Conservation (phyloP, 2,888 invertebrate species). For the Oligia strigilis region DNA sequence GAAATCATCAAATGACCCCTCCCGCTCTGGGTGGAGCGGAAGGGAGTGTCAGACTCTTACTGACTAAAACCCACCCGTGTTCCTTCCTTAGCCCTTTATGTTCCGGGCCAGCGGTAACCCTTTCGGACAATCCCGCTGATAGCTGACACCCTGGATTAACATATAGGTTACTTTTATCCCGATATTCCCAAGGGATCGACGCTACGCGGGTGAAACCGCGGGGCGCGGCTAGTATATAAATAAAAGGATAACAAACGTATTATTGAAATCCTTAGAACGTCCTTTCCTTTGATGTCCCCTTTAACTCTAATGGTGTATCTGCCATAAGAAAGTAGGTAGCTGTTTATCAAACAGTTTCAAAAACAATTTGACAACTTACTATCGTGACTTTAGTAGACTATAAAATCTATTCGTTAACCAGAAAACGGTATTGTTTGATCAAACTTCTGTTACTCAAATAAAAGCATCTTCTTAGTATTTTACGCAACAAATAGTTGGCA, state of each 20-base stretch:
- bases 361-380: slow-evolving; percentile 18
- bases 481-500: slow-evolving; percentile 43
- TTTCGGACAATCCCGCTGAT: too few species aligned
- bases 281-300: not conserved
- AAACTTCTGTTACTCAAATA: slow-evolving; percentile 37
- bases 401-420: slow-evolving; percentile 10
- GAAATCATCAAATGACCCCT: too few species aligned
- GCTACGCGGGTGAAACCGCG: too few species aligned
- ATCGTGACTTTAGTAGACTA: not conserved
- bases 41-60: too few species aligned
- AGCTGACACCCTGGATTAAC: too few species aligned
- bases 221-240: not conserved
- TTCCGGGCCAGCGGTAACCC: too few species aligned
- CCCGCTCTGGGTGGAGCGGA: too few species aligned
- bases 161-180: too few species aligned
- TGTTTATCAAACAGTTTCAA: slow-evolving; percentile 24
- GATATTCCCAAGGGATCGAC: too few species aligned
- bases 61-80: too few species aligned
- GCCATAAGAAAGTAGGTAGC: not conserved
- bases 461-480: slow-evolving; percentile 33
- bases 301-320: not conserved
- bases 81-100: too few species aligned
- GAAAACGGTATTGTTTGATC: slow-evolving; percentile 21
- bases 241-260: not conserved
- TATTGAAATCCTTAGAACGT: not conserved